Percentiles rank a stretch among this genome's conserved stretches.
Evolutionary conservation across 2,797 vertebrate species (phyloP).

Genomic region (Meda fulgida): DNA sequence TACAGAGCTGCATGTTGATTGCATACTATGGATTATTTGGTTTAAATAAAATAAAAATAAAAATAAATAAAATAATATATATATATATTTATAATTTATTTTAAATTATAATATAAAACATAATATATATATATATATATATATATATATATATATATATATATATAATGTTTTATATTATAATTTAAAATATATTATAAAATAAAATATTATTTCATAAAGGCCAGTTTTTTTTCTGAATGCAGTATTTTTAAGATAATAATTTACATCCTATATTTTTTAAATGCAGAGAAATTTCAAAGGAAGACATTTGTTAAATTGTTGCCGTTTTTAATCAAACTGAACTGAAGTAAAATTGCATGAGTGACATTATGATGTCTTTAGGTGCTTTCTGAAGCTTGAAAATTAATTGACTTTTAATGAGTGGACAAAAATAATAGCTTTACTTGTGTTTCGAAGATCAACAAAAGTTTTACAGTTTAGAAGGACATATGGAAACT

Average conservation of each 20-base stretch:
- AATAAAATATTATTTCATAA: neutral
- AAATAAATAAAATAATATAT: no score
- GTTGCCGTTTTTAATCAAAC: neutral
- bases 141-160: no score
- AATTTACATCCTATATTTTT: no score
- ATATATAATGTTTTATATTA: no score
- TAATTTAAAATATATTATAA: neutral
- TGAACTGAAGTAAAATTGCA: neutral
- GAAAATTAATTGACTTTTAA: neutral
- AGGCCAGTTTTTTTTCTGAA: neutral
- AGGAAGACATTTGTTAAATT: neutral
- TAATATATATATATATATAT: neutral
- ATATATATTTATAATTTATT: no score
- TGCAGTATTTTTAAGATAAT: no score
- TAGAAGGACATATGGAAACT: no score
- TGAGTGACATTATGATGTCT: neutral
- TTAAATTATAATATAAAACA: neutral
- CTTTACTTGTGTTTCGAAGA: neutral
- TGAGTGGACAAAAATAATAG: neutral
- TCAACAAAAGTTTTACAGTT: neutral
- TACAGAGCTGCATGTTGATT: neutral
- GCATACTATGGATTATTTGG: neutral
- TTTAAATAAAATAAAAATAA: no score
- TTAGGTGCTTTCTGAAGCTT: neutral
- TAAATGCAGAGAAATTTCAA: no score